Conservation (phyloP, 2,797 vertebrate genomes). For the Alosa sapidissima region DNA sequence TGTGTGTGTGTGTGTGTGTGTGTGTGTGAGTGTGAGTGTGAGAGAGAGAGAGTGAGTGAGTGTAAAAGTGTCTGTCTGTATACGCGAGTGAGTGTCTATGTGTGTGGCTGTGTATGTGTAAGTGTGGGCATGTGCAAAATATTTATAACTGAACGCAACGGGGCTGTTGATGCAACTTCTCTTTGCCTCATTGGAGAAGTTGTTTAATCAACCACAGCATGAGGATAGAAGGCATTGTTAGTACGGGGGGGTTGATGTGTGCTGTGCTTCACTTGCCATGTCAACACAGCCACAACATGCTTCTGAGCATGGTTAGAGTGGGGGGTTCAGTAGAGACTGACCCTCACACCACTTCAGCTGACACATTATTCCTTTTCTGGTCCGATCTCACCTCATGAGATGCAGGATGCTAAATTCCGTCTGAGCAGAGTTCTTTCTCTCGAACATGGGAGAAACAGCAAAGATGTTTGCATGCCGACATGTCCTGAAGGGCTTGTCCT, state of each 20-base stretch:
- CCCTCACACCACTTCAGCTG: neutral
- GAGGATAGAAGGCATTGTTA: neutral
- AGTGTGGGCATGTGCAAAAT: neutral
- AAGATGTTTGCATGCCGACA: conserved; percentile 3
- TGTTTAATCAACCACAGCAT: conserved; percentile 19
- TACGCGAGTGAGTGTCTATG: neutral
- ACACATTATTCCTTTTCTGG: neutral
- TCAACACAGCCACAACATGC: conserved; percentile 15
- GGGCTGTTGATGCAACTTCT: conserved; percentile 8
- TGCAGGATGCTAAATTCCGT: neutral
- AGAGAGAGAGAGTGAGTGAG: neutral
- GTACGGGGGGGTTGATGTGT: neutral
- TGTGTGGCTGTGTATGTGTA: neutral
- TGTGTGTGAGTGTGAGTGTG: neutral
- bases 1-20: neutral
- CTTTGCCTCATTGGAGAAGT: conserved; percentile 19
- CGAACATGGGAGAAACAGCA: neutral
- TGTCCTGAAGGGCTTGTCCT: conserved; percentile 5
- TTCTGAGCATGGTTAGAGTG: neutral
- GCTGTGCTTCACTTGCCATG: neutral
- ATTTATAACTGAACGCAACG: neutral
- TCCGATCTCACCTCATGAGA: neutral
- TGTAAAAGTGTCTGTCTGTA: neutral
- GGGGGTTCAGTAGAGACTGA: neutral
- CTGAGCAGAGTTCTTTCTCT: neutral